phyloP scores from a whole-genome alignment of 2,888 invertebrate species.

The Aporophyla nigra region DNA sequence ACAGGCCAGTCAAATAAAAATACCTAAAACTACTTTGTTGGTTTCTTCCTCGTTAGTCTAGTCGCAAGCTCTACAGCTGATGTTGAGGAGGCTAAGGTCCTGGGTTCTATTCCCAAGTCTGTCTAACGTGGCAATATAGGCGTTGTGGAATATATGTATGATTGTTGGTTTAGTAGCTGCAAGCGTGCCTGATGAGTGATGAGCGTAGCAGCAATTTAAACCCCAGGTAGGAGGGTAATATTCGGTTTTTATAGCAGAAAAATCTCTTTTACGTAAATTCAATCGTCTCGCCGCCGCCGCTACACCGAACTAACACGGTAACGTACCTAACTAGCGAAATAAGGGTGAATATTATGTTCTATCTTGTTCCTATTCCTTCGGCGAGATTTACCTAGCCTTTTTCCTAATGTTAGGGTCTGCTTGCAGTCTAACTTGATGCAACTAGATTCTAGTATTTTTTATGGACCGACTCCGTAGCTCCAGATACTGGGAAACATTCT shows the following conservation, averaged over 20 bases:
- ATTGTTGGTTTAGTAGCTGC: neutral
- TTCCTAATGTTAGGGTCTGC: too few relatives aligned
- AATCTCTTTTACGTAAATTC: neutral
- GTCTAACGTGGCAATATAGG: too few relatives aligned
- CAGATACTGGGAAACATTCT: too few relatives aligned
- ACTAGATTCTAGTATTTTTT: too few relatives aligned
- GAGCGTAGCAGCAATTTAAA: neutral
- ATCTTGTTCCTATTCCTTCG: neutral
- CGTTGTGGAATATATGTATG: neutral
- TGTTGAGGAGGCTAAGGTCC: neutral
- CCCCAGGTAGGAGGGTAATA: neutral
- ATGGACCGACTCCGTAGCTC: too few relatives aligned
- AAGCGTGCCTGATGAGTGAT: neutral
- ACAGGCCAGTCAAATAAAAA: too few relatives aligned
- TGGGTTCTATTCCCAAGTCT: neutral
- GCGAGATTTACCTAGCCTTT: too few relatives aligned
- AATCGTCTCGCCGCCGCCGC: neutral
- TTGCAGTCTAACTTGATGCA: too few relatives aligned
- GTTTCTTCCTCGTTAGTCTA: neutral
- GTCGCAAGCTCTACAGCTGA: too few relatives aligned
- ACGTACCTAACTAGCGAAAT: neutral
- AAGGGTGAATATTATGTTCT: neutral
- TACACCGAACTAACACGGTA: neutral
- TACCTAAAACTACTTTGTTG: neutral
- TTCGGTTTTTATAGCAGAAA: neutral